phyloP scores from a whole-genome alignment of 1,140 invertebrate genomes.

The Vollenhovia emeryi region DNA sequence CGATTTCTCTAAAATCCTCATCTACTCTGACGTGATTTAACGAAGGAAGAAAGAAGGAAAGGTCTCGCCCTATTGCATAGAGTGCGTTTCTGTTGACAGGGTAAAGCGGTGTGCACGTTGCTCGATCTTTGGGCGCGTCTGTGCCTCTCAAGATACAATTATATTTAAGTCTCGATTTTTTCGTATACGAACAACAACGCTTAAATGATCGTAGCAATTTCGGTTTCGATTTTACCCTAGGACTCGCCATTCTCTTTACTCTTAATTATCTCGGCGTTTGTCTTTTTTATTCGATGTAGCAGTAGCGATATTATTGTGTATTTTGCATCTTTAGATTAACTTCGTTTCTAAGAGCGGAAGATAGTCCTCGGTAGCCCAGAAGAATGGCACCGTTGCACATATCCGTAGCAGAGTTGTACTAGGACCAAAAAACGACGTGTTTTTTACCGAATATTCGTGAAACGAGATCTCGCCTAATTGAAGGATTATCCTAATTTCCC shows the following conservation, averaged over 20 bases:
- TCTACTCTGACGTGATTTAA: neutral
- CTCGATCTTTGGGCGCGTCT: slow-evolving; percentile 5
- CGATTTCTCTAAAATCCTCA: neutral
- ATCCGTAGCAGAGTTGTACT: slow-evolving; percentile 46
- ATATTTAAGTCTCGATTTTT: slow-evolving; percentile 53
- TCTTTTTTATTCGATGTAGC: neutral
- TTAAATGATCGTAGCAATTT: slow-evolving; percentile 21
- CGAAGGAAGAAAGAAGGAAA: neutral
- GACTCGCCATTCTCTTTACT: neutral
- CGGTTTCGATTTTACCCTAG: neutral
- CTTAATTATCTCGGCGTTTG: neutral
- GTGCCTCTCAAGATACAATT: slow-evolving; percentile 31
- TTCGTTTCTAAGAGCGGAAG: neutral
- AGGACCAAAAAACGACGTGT: slow-evolving; percentile 57
- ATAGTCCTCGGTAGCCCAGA: neutral
- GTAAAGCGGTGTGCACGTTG: neutral
- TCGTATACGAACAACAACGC: slow-evolving; percentile 3
- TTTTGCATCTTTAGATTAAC: neutral
- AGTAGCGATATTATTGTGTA: neutral
- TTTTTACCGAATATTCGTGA: slow-evolving; percentile 40
- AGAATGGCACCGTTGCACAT: slow-evolving; percentile 41
- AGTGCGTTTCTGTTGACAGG: neutral
- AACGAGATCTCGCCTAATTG: neutral
- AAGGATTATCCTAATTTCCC: slow-evolving; percentile 9
- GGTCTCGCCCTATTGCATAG: neutral